Evolutionary conservation across 2,888 invertebrate genomes (phyloP), one percentile per base, ranked within the genome.

Genomic region (Coronaproctus castanopsis): DNA sequence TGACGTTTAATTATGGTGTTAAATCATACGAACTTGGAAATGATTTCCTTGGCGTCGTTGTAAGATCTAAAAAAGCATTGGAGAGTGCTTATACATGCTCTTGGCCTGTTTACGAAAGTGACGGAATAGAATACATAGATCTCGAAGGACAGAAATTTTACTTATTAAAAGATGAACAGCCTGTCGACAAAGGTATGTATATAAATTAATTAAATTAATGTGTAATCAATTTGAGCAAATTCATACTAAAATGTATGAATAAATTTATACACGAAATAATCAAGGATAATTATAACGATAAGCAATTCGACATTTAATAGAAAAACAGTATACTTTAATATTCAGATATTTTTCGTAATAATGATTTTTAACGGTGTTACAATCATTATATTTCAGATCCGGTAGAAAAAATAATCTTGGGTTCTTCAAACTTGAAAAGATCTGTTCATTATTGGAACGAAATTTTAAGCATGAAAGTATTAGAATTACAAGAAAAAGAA

Each of bases 1-100:
- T 98, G 53, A 97, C 97, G 14, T 98, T 97, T 72, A 98, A 98
- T 72, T 98, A 98, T 71, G 91, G 91, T 21, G 80, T 97, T 21
- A 83, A 83, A 63, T 76, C 79, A 56, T 97, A 98, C 69, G 82
- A 87, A 66, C 73, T 79, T 66, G 68, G 68, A 5, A 96, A 96
- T 74, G 96, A 96, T 73, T 93, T 92, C 69, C 75, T 80, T 55
- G 89, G 89, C 1, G 79, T 95, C 18, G 86, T 87, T 1, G 81
- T 96, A 21, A 79, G 83, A 68, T 90, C 91, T 1, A 80, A 79
- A 60, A 83, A 86, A 69, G 78, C 80, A 18, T 71, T 92, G 24
- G 76, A 82, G 62, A 78, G 87, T 66, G 92, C 90, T 0, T 78
- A 79, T 54, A 69, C 75, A 1, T 72, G 78, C 55, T 79, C 81